Evolutionary conservation across 1,140 invertebrate species (phyloP), one percentile per base, ranked within the genome.

Genomic region (Anoplolepis gracilipes): DNA sequence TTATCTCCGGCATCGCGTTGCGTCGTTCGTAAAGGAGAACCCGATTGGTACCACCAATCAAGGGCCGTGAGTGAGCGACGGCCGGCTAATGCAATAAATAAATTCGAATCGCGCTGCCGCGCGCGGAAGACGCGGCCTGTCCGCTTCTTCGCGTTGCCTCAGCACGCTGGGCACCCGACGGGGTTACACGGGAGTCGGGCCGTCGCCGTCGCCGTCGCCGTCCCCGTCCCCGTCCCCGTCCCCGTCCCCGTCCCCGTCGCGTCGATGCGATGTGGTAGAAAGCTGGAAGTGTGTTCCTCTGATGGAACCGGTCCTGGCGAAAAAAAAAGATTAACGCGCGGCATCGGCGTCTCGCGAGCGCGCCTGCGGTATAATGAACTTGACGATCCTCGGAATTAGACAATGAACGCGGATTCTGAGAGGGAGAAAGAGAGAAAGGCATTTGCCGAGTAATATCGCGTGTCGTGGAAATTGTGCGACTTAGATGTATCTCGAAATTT

Each of bases 21-120:
- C 77, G 65, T 77, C 49, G 79, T 70, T 82, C 79, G 76, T 73
- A 88, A 84, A 89, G 82, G 67, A 55, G 88, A 84, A 81, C 72
- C 84, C 89, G 91, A 91, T 91, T 84, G 88, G 84, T 81, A 92
- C 84, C 87, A 87, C 87, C 90, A 91, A 91, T 91, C 90, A 90
- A 88, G 85, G 33, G 8, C 85, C 65, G 72, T 88, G 91, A 87
- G 88, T 90, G 91, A 89, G 88, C 85, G 91, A 92, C 89, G 90
- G 84, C 72, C 81, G 91, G 72, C 88, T 91, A 92, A 92, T 92
- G 92, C 89, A 92, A 92, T 92, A 92, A 92, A 92, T 92, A 92
- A 92, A 92, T 92, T 92, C 91, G 90, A 90, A 92, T 92, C 89
- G 89, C 69, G 88, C 87, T 84, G 85, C 85, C 86, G 70, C 70